Evolutionary conservation across 1,140 invertebrate genomes (phyloP).

Genomic region (Hyles vespertilio): DNA sequence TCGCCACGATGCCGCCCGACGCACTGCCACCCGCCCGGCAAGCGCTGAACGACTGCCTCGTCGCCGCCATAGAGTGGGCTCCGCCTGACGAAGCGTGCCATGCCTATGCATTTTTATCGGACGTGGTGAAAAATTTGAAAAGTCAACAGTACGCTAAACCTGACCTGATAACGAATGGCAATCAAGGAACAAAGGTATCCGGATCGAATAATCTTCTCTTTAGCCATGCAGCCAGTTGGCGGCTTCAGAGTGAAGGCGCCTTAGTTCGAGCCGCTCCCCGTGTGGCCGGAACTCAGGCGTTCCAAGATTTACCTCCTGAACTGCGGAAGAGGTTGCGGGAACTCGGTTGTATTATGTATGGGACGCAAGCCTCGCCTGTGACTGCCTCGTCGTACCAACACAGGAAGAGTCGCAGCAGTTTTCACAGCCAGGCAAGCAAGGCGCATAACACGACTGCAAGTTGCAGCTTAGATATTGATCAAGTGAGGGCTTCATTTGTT

Average conservation of each 20-base stretch:
- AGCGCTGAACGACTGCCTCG: constrained; percentile 49
- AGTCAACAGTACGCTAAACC: constrained; percentile 34
- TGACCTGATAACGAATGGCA: constrained; percentile 38
- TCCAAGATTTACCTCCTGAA: constrained; percentile 49
- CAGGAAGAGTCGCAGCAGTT: constrained; percentile 25
- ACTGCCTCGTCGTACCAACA: constrained; percentile 27
- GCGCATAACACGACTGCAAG: constrained; percentile 11
- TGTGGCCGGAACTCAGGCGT: constrained; percentile 47
- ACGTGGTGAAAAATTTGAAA: constrained; percentile 34
- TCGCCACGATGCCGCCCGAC: constrained; percentile 24
- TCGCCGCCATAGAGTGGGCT: constrained; percentile 53
- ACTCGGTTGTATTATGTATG: constrained; percentile 59
- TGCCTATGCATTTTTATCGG: constrained; percentile 43
- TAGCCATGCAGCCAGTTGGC: constrained; percentile 41
- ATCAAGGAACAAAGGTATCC: constrained; percentile 16
- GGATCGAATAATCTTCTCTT: constrained; percentile 30
- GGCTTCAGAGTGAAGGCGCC: constrained; percentile 43
- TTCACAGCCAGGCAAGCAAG: constrained; percentile 14
- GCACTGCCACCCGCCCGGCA: constrained; percentile 34
- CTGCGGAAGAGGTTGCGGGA: constrained; percentile 46
- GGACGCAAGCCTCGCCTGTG: constrained; percentile 31
- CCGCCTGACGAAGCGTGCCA: constrained; percentile 49
- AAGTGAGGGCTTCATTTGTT: constrained; percentile 52
- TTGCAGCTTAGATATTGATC: constrained; percentile 48
- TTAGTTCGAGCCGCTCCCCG: constrained; percentile 46